These are phyloP conservation scores for Uromys caudimaculatus DNA, from an alignment of 2,797 vertebrate species.

Conservation along the genomic window DNA sequence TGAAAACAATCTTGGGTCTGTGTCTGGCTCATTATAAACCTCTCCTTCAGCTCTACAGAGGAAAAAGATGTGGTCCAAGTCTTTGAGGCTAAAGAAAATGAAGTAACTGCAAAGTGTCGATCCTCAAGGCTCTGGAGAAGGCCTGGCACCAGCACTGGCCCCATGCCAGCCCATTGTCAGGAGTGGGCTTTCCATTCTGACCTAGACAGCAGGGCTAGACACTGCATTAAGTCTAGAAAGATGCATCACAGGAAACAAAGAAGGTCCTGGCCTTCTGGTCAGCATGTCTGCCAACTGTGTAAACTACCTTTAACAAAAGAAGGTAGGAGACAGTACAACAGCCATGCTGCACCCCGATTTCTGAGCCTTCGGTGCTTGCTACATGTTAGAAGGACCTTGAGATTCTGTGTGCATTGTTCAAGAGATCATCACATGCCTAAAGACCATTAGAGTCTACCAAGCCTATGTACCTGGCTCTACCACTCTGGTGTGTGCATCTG, in stretches of 20 bases:
- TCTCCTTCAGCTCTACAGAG: neutral
- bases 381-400: neutral
- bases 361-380: accelerated
- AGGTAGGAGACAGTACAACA: accelerated
- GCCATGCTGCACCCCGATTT: neutral
- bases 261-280: neutral
- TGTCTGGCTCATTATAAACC: neutral
- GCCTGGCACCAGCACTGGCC: conserved; percentile 64
- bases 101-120: neutral
- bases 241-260: neutral
- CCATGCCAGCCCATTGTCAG: conserved; percentile 76
- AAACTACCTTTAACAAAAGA: neutral
- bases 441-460: accelerated
- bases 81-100: neutral
- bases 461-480: neutral
- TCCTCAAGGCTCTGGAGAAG: conserved; percentile 74
- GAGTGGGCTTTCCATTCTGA: conserved; percentile 3
- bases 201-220: neutral
- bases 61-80: neutral
- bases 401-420: accelerated
- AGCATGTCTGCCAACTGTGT: neutral
- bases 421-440: accelerated
- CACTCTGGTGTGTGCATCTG: accelerated
- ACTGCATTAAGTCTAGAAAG: neutral
- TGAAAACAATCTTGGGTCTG: neutral